Base-by-base conservation (phyloP, 2,888 invertebrate genomes). In the Folsomia manolachei region DNA sequence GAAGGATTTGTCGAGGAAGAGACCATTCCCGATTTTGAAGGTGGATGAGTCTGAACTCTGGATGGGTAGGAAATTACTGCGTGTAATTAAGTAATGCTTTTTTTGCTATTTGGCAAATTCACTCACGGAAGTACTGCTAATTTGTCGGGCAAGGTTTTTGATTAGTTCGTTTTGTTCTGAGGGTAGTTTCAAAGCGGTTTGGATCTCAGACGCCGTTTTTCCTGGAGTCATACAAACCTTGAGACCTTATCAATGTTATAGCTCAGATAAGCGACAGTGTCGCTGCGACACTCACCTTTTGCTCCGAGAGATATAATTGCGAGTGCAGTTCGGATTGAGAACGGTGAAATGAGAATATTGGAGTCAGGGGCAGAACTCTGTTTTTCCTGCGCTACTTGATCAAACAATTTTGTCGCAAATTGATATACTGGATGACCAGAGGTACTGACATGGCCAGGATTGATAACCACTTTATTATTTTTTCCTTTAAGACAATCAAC, bases 311-410 rank as follows among this genome's bases (percentile, higher is more conserved):
- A 77, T 11, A 77, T 21, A 1, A 77, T 26, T 23, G 75, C 73
- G 2, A 52, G 52, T 11, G 73, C 25, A 1, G 72, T 56, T 25
- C 77, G 18, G 18, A 77, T 65, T 1, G 77, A 77, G 67, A 74
- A 77, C 0, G 77, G 75, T 1, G 75, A 75, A 19, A 77, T 67
- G 7, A 77, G 27, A 9, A 77, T 68, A 69, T 77, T 77, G 14
- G 71, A 71, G 23, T 24, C 9, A 53, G 7, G 4, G 11, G 18
- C 26, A n/a, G 18, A 2, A 53, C 9, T 4, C 9, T 19, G 18
- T n/a, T 25, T 53, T 9, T 56, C 67, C 11, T 9, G 14, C 11
- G 53, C 67, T 23, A 67, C 23, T 56, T 53, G 19, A 19, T 67
- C 52, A 2, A 53, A 53, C 18, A 67, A n/a, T 52, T 24, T 11